A percentile compares a stretch with the other conserved stretches of the same genome.
phyloP scores from a whole-genome alignment of 2,888 invertebrate species.

The Acrobasis suavella region DNA sequence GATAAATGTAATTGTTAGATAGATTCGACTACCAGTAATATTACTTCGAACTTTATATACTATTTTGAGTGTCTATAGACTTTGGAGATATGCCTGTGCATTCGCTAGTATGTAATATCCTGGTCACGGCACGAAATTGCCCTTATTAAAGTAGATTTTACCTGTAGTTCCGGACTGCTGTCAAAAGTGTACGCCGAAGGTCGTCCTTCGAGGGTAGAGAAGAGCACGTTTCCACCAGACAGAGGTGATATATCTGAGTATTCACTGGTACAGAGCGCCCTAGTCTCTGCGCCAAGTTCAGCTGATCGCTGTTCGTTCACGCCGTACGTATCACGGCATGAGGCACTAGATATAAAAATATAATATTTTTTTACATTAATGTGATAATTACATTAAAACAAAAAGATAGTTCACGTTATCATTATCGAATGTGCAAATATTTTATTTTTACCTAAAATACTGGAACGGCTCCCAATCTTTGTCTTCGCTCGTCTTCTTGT shows the following conservation, averaged over 20 bases:
- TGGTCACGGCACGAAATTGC: too few relatives aligned
- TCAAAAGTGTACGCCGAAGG: conserved; percentile 97
- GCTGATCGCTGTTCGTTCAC: conserved; percentile 89
- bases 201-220: conserved; percentile 96
- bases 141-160: conserved; percentile 52
- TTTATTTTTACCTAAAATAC: conserved; percentile 86
- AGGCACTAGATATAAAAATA: conserved; percentile 82
- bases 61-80: not conserved
- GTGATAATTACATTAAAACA: too few relatives aligned
- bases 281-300: conserved; percentile 91
- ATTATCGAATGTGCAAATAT: not conserved
- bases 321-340: conserved; percentile 95
- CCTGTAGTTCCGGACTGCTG: conserved; percentile 94
- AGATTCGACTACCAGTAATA: not conserved
- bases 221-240: conserved; percentile 96
- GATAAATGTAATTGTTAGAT: conserved; percentile 9
- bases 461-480: conserved; percentile 95
- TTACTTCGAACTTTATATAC: not conserved
- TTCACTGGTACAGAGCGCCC: conserved; percentile 98
- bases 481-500: conserved; percentile 90
- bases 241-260: conserved; percentile 98
- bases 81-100: too few relatives aligned
- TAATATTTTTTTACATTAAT: not conserved
- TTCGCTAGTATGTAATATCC: too few relatives aligned
- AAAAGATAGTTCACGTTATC: too few relatives aligned